Evolutionary conservation across 2,113 vertebrate species (phyloP), one percentile per base, ranked within the genome.

Genomic region (Pitta sordida): DNA sequence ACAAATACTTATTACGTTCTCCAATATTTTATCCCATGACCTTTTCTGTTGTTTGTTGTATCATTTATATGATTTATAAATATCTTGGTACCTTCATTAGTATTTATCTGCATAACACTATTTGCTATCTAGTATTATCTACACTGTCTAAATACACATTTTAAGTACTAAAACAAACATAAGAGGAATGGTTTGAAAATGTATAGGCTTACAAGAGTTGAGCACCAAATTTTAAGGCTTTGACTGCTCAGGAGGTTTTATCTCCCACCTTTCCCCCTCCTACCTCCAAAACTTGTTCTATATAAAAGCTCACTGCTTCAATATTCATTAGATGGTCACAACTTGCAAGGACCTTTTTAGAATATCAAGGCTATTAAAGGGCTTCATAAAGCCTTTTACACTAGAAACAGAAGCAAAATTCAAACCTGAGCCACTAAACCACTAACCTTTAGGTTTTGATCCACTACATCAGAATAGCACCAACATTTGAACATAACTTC

Each of bases 361-460:
- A 86, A 69, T 14, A 8, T 10, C 9, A 46, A 59, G 24, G 10
- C 69, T 78, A 81, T 77, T 70, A 82, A 39, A 75, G 20, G 26
- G 29, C 6, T 49, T 37, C 26, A 58, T 34, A 55, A 68, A 75
- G 67, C 11, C 7, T 60, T 68, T 56, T 56, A 55, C 27, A 41
- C 13, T 62, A 77, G 52, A 80, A 83, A 43, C 6, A 20, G 32
- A 74, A 44, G 17, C 3, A 73, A 64, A 71, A 73, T 30, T 24
- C 21, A 46, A 91, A 65, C 44, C 17, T 4, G 0, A 64, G 64
- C 30, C 32, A 43, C 53, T 74, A 65, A 78, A 82, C 5, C 5
- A 34, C 49, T 77, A 49, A 74, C 32, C 56, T 82, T 74, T 70
- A 39, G 23, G 90, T 76, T 86, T 58, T 80, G n/a, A 93, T 64